phyloP scores from a whole-genome alignment of 2,888 invertebrate species.

The Lampropteryx suffumata region DNA sequence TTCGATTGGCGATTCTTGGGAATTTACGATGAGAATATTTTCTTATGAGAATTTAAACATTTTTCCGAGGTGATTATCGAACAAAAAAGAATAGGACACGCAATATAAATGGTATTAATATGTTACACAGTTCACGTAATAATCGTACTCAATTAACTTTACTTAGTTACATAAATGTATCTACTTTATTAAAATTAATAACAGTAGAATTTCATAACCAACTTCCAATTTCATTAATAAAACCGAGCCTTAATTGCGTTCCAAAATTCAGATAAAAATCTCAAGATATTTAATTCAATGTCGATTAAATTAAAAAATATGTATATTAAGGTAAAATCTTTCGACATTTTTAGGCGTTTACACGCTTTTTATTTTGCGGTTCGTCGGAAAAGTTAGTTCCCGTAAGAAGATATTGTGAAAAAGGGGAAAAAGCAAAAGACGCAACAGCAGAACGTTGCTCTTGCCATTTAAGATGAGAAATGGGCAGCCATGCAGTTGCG shows the following conservation, averaged over 20 bases:
- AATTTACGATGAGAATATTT: conserved; percentile 1
- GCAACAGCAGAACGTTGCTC: conserved; percentile 51
- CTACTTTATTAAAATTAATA: not conserved
- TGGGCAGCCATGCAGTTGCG: conserved; percentile 68
- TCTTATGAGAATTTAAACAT: conserved; percentile 3
- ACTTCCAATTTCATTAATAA: not conserved
- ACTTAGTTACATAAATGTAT: too few species aligned
- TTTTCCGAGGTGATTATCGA: conserved; percentile 1
- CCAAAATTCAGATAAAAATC: conserved; percentile 5
- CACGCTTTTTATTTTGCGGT: conserved; percentile 26
- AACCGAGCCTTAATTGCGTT: conserved; percentile 1
- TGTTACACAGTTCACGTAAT: too few species aligned
- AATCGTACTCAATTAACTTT: too few species aligned
- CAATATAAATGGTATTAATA: not conserved
- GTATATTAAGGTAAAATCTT: not conserved
- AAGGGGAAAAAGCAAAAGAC: conserved; percentile 35
- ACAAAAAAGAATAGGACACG: not conserved
- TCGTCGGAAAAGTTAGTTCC: conserved; percentile 24
- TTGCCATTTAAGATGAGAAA: conserved; percentile 76
- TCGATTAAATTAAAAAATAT: conserved; percentile 15
- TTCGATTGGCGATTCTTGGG: not conserved
- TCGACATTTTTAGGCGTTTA: conserved; percentile 28
- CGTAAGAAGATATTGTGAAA: conserved; percentile 32
- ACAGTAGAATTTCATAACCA: not conserved
- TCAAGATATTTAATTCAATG: conserved; percentile 11